phyloP scores from a whole-genome alignment of 2,797 vertebrate genomes.

The Lophura swinhoii region DNA sequence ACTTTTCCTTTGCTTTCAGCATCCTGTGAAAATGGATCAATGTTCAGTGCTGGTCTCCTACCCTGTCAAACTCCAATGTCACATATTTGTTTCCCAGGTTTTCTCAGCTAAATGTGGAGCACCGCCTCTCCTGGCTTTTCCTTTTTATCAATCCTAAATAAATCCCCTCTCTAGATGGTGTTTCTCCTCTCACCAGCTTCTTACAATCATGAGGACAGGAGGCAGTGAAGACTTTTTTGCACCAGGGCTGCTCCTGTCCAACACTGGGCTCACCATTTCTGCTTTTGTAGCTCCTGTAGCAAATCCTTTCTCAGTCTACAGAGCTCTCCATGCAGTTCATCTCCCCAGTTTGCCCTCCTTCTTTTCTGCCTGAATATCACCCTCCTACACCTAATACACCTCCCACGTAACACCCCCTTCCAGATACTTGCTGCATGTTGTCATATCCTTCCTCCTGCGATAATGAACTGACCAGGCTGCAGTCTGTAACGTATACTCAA shows the following conservation, averaged over 20 bases:
- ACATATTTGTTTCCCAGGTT: neutral
- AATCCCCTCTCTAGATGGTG: neutral
- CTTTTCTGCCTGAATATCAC: slow-evolving; percentile 5
- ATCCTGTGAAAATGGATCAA: slow-evolving; percentile 28
- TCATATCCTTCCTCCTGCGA: slow-evolving; percentile 34
- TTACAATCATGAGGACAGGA: neutral
- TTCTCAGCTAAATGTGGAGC: slow-evolving; percentile 14
- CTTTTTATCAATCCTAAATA: slow-evolving; percentile 42
- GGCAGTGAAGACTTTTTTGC: neutral
- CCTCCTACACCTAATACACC: neutral
- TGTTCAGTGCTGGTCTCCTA: slow-evolving; percentile 10
- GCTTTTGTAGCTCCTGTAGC: neutral
- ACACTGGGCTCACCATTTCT: neutral
- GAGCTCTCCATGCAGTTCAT: neutral
- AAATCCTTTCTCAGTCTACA: neutral
- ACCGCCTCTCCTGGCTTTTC: neutral
- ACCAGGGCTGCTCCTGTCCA: neutral
- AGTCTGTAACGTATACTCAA: slow-evolving; percentile 25
- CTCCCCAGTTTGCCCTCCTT: neutral
- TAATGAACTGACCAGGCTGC: slow-evolving; percentile 47
- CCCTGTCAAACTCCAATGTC: slow-evolving; percentile 27
- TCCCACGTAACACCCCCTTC: neutral
- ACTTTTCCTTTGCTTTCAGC: slow-evolving; percentile 30
- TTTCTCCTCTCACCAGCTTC: slow-evolving; percentile 13
- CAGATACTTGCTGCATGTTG: slow-evolving; percentile 53